Base-by-base conservation (phyloP, 64 coral and sea anemone species). In the Porites lutea region DNA sequence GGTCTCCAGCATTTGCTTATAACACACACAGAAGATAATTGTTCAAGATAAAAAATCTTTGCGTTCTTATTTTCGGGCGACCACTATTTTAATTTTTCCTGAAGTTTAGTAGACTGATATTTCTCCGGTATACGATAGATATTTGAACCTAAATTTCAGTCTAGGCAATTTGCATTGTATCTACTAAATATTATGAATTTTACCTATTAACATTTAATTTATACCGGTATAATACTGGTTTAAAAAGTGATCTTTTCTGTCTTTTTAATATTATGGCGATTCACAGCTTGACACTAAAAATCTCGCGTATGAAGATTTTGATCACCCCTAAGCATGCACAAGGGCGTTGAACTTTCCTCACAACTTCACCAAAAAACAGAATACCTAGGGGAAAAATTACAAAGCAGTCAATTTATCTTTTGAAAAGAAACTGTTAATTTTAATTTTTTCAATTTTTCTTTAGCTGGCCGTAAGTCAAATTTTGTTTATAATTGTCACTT, bases 111-210 rank as follows among this genome's bases (percentile, higher is more conserved):
- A 62, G 65, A 48, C 58, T 82, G 37, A 82, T 60, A 37, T 57
- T 79, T 43, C 23, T 58, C 3, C 1, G 79, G 59, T 6, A 4
- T 37, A 48, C 18, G 4, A 68, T 52, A 52, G 46, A 69, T 51
- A 51, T 69, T 37, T 37, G 59, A 51, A 69, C 9, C 23, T 68
- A 68, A 69, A 84, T 50, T 68, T 68, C 19, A 48, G 47, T 51
- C 19, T 10, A 21, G n/a, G 47, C 19, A n/a, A 84, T 50, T 67
- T 69, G 18, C 46, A 68, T 68, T 84, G 81, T 69, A 84, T 69
- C 81, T 66, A 52, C 63, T 84, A 84, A 68, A 68, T 84, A 69
- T 68, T 68, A 65, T 84, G 81, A 82, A 82, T 52, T 84, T 68
- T 70, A 67, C 51, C 48, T 52, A 68, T 84, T 84, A 68, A 84